Evolutionary conservation across 2,888 invertebrate species (phyloP).

Genomic region (Lasius platythorax): DNA sequence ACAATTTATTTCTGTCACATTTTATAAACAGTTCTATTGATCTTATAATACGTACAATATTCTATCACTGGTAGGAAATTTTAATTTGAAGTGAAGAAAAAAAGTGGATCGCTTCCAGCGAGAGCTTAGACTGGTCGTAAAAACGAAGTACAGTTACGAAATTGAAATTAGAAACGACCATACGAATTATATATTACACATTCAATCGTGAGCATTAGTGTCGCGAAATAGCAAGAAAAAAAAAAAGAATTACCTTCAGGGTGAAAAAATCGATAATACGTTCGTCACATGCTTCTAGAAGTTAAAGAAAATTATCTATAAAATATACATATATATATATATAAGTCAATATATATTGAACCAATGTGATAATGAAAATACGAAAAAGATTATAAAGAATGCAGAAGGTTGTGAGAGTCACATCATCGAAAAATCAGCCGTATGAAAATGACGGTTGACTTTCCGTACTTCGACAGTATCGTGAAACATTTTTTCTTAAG

Average conservation of each 20-base stretch:
- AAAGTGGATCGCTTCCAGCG: not conserved
- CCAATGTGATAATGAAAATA: conserved; percentile 73
- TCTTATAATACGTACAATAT: not conserved
- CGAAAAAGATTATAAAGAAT: conserved; percentile 58
- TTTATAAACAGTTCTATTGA: not conserved
- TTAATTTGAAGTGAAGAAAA: not conserved
- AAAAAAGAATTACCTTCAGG: not conserved
- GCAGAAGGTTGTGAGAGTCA: conserved; percentile 67
- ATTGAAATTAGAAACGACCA: conserved; percentile 12
- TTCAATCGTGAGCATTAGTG: not conserved
- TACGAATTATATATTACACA: not conserved
- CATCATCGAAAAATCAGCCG: conserved; percentile 58
- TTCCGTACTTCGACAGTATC: conserved; percentile 18
- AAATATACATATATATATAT: conserved; percentile 49
- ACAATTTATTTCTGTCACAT: not conserved
- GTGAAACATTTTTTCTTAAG: conserved; percentile 48
- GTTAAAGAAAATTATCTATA: conserved; percentile 60
- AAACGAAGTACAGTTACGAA: not conserved
- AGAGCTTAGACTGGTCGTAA: not conserved
- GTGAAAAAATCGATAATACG: conserved; percentile 24
- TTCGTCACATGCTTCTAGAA: conserved; percentile 48
- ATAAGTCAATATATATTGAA: conserved; percentile 75
- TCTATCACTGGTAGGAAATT: not conserved
- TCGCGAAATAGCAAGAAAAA: not conserved
- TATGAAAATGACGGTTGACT: conserved; percentile 20